Conservation (phyloP, 1,140 invertebrate genomes). For the Schmidtea mediterranea region DNA sequence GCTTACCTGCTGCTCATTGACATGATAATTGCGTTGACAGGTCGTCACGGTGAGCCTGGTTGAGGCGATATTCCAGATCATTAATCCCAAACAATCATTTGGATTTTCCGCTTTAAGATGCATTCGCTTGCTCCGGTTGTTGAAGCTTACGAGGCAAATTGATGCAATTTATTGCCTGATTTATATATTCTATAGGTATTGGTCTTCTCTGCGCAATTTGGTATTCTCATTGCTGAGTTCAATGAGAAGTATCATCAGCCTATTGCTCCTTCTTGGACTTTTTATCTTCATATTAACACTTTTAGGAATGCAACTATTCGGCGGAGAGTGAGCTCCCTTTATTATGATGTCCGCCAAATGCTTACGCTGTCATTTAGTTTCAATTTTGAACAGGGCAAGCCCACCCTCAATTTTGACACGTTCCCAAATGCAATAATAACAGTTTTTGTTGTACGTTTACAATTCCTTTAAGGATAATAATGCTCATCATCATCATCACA, state of each 20-base stretch:
- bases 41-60: conserved; percentile 85
- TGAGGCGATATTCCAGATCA: conserved; percentile 58
- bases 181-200: conserved; percentile 37
- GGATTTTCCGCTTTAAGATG: conserved; percentile 84
- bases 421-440: conserved; percentile 95
- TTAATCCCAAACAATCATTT: conserved; percentile 39
- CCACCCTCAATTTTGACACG: conserved; percentile 91
- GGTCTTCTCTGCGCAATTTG: conserved; percentile 85
- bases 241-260: conserved; percentile 97
- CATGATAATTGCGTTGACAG: too few relatives aligned
- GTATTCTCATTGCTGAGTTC: conserved; percentile 95
- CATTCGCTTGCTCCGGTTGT: conserved; percentile 71
- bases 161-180: neutral
- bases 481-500: too few relatives aligned
- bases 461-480: too few relatives aligned
- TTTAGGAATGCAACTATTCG: conserved; percentile 97
- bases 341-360: neutral
- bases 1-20: too few relatives aligned
- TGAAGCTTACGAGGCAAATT: conserved; percentile 48
- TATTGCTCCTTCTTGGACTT: conserved; percentile 96
- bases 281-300: conserved; percentile 99
- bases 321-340: conserved; percentile 38
- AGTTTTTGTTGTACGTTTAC: conserved; percentile 55
- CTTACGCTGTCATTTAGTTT: conserved; percentile 35
- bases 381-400: conserved; percentile 71